A percentile compares a stretch with the other conserved stretches of the same genome.
These are phyloP conservation scores for Cardinalis cardinalis DNA, from an alignment of 2,113 vertebrate species.

Conservation along the genomic window DNA sequence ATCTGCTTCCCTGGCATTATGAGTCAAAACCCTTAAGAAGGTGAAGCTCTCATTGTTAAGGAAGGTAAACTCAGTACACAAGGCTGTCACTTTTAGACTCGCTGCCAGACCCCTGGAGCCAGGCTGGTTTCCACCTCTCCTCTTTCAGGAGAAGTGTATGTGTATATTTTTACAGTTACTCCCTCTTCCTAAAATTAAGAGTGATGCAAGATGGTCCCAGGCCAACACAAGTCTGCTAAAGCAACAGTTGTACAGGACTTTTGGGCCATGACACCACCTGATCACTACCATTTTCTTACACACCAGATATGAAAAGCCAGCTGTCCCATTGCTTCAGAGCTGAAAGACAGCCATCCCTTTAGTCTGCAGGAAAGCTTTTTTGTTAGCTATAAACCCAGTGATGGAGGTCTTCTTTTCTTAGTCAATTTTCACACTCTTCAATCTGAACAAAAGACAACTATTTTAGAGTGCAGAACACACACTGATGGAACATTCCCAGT, in stretches of 20 bases:
- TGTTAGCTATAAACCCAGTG: neutral
- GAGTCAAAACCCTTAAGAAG: neutral
- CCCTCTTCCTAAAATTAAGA: neutral
- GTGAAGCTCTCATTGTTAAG: neutral
- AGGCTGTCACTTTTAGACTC: neutral
- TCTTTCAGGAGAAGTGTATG: neutral
- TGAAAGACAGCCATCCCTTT: neutral
- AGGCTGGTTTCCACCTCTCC: neutral
- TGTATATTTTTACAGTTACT: neutral
- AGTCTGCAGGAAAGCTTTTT: neutral
- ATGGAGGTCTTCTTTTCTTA: neutral
- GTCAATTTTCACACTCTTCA: neutral
- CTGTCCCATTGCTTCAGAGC: neutral
- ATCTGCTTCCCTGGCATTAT: neutral
- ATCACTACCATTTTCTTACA: neutral
- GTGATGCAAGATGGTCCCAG: neutral
- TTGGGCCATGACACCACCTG: neutral
- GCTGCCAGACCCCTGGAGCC: neutral
- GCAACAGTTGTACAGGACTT: neutral
- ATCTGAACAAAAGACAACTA: neutral
- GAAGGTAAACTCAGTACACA: neutral
- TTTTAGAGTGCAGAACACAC: rapidly evolving
- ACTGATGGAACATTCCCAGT: neutral
- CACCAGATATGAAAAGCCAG: neutral
- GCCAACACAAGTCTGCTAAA: neutral